Percentiles rank a stretch among this genome's conserved stretches.
phyloP scores from a whole-genome alignment of 2,888 invertebrate genomes.

The Campoplex nolae region DNA sequence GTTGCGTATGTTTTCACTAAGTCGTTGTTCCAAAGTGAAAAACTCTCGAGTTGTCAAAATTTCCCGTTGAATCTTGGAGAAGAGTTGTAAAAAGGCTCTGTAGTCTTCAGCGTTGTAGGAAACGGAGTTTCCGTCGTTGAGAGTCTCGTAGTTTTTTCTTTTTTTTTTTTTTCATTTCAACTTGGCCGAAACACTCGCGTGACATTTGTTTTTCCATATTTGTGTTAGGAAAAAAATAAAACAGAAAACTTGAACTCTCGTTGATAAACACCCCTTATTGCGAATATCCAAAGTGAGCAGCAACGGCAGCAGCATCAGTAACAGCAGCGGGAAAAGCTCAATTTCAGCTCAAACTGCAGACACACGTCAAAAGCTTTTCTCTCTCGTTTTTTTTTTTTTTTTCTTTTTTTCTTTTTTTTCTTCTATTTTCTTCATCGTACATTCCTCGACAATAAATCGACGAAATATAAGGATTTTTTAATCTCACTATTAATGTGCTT shows the following conservation, averaged over 20 bases:
- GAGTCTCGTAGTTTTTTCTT: not conserved
- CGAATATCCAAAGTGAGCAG: slow-evolving; percentile 45
- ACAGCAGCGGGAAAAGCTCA: slow-evolving; percentile 48
- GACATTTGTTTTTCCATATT: slow-evolving; percentile 20
- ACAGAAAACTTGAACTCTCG: slow-evolving; percentile 8
- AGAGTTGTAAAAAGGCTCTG: slow-evolving; percentile 8
- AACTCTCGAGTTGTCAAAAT: slow-evolving; percentile 15
- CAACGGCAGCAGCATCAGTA: slow-evolving; percentile 23
- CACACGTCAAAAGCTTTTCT: slow-evolving; percentile 49
- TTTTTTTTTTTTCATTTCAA: not conserved
- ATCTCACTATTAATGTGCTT: not conserved
- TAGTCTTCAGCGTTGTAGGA: not conserved
- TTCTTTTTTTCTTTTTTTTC: not conserved
- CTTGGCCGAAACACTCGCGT: slow-evolving; percentile 59
- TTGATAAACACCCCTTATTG: slow-evolving; percentile 2
- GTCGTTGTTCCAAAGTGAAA: slow-evolving; percentile 1
- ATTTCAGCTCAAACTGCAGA: slow-evolving; percentile 51
- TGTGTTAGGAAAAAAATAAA: not conserved
- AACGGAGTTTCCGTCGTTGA: slow-evolving; percentile 4
- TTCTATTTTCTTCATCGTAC: slow-evolving; percentile 7
- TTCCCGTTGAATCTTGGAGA: not conserved
- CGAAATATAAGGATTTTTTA: not conserved
- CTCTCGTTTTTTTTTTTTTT: slow-evolving; percentile 5
- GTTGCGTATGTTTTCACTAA: slow-evolving; percentile 46
- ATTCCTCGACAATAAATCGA: not conserved